Evolutionary conservation across 2,797 vertebrate genomes (phyloP), one percentile per base, ranked within the genome.

Genomic region (Liparis tanakae): DNA sequence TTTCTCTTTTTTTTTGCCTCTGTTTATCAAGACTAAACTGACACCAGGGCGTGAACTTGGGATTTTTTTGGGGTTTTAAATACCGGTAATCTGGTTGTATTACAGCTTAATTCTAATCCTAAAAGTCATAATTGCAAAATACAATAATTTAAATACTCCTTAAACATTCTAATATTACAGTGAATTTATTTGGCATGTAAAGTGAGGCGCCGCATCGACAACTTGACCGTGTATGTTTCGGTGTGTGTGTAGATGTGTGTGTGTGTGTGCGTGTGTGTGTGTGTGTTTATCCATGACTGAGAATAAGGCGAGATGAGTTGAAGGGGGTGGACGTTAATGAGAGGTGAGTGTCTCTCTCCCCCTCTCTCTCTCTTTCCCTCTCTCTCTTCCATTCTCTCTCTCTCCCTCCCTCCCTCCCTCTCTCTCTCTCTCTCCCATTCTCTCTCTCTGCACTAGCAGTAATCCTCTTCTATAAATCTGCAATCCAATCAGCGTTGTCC

Each of bases 381-480:
- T 82, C 67, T 79, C 73, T 37, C 25, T 30, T 4, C 25, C 25
- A 30, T 30, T 30, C 25, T 30, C 25, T 30, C 25, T 30, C 25
- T 30, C 25, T 30, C 25, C 2, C 25, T 30, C 25, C 3, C 25
- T 30, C 25, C 4, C 25, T 61, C 34, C 65, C 53, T 44, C 67
- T 51, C 65, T 85, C 87, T 82, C 80, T 80, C 39, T 41, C 39
- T 65, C 64, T 54, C 34, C 10, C 77, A 30, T 30, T 78, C 85
- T 85, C 83, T 84, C 85, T 87, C 87, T 83, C 80, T 80, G 85
- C 88, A 80, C 80, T 77, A 70, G 81, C 89, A 89, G 87, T 93
- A 93, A 93, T 93, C 91, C 91, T 91, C 91, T 92, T 92, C 91
- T 89, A 92, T 92, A 92, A 92, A 93, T 92, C 90, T 92, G 90